Base-by-base conservation (phyloP, 2,113 vertebrate genomes). In the Larimichthys crocea region DNA sequence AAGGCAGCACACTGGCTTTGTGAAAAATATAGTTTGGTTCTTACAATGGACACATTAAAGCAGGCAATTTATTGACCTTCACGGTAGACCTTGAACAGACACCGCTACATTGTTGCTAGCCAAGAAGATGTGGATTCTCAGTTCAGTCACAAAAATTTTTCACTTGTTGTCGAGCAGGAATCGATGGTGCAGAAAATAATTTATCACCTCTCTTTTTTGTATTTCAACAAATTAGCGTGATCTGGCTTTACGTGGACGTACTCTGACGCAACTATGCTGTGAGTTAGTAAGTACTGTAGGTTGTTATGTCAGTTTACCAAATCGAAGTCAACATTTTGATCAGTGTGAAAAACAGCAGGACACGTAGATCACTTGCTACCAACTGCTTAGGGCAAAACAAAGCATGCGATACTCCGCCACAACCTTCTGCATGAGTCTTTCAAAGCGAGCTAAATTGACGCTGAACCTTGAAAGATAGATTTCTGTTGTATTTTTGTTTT, bases 91-190 rank as follows among this genome's bases (percentile, higher is more conserved):
- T n/a, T 88, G 56, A 76, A 24, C 26, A 29, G 24, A 55, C 35
- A 50, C 55, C 7, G 35, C 22, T 52, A 14, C 29, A 53, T 71
- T 59, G 31, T 29, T 14, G 35, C 56, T 44, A 22, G 35, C 40
- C 48, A 4, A 14, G 48, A 49, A 53, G 42, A 67, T 10, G 9
- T 4, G 1, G 63, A 46, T 19, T 56, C 31, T 61, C 48, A 49
- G 11, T 46, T 56, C 69, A 63, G 26, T 80, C 35, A 64, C 19
- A n/a, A n/a, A n/a, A n/a, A n/a, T n/a, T n/a, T 67, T 80, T 83
- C 42, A 52, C 56, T 59, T 46, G 19, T 74, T 35, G 19, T 80
- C 61, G 57, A 16, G 62, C 31, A 26, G 55, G 40, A 73, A 50
- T 48, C 50, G 29, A 73, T 24, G 35, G 44, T 61, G 60, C 55